These are phyloP conservation scores for Chromoteleia sp. DNA, from an alignment of 2,888 invertebrate genomes.

Conservation along the genomic window DNA sequence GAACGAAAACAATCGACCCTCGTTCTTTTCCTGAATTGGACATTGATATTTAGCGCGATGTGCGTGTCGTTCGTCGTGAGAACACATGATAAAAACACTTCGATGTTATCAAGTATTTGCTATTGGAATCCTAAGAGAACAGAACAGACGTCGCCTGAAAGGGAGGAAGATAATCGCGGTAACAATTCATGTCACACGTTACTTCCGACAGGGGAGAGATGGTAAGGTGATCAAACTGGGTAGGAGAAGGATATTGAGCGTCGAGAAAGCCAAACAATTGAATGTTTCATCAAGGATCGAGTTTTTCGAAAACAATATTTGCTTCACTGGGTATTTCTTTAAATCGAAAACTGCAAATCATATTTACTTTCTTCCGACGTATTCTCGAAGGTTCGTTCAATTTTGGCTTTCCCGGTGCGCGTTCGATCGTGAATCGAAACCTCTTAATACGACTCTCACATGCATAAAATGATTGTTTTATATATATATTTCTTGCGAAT, in stretches of 20 bases:
- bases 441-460: constrained; percentile 39
- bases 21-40: constrained; percentile 20
- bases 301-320: no score
- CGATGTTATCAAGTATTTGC: constrained; percentile 24
- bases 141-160: background rate
- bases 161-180: constrained; percentile 19
- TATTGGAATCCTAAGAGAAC: constrained; percentile 12
- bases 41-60: constrained; percentile 52
- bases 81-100: constrained; percentile 28
- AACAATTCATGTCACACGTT: constrained; percentile 1
- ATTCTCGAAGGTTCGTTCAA: background rate
- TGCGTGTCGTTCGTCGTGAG: constrained; percentile 43
- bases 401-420: background rate
- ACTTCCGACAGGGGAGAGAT: background rate
- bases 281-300: background rate
- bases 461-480: constrained; percentile 41
- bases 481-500: constrained; percentile 52
- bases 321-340: no score
- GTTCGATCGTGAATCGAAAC: constrained; percentile 16
- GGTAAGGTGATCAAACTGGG: background rate
- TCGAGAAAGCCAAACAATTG: background rate
- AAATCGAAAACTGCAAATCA: background rate
- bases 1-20: constrained; percentile 52
- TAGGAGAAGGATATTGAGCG: background rate
- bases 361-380: no score